A percentile compares a stretch with the other conserved stretches of the same genome.
These are phyloP conservation scores for Helleia helle DNA, from an alignment of 2,888 invertebrate genomes.

Conservation along the genomic window DNA sequence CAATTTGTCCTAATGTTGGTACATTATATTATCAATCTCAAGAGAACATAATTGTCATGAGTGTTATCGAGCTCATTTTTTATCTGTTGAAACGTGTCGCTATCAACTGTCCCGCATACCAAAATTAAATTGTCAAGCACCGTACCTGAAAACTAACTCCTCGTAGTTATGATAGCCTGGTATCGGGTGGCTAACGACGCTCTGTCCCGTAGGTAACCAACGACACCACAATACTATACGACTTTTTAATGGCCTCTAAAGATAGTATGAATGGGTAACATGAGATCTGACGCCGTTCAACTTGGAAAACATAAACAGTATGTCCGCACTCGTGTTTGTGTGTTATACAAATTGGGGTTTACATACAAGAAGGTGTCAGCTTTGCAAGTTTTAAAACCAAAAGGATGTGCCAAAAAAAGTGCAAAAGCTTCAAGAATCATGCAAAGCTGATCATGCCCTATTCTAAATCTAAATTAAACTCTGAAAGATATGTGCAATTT, in stretches of 20 bases:
- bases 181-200: conserved; percentile 66
- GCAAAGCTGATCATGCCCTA: conserved; percentile 6
- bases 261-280: conserved; percentile 68
- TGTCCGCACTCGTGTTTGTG: conserved; percentile 37
- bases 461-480: too few species aligned
- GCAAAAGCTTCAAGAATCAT: not conserved
- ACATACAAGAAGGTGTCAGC: conserved; percentile 31
- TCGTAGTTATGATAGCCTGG: conserved; percentile 53
- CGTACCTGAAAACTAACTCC: conserved; percentile 34
- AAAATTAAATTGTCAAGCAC: conserved; percentile 37
- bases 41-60: too few species aligned
- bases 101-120: conserved; percentile 29
- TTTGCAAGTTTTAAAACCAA: conserved; percentile 3
- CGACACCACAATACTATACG: conserved; percentile 48
- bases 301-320: conserved; percentile 60
- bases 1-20: too few species aligned
- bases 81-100: conserved; percentile 4
- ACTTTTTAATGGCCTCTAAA: conserved; percentile 65
- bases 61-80: not conserved
- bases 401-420: not conserved
- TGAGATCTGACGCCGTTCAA: conserved; percentile 48
- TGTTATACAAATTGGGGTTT: conserved; percentile 54
- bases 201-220: conserved; percentile 63
- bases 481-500: not conserved
- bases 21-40: too few species aligned